Evolutionary conservation across 2,888 invertebrate species (phyloP), one percentile per base, ranked within the genome.

Genomic region (Rotaria socialis): DNA sequence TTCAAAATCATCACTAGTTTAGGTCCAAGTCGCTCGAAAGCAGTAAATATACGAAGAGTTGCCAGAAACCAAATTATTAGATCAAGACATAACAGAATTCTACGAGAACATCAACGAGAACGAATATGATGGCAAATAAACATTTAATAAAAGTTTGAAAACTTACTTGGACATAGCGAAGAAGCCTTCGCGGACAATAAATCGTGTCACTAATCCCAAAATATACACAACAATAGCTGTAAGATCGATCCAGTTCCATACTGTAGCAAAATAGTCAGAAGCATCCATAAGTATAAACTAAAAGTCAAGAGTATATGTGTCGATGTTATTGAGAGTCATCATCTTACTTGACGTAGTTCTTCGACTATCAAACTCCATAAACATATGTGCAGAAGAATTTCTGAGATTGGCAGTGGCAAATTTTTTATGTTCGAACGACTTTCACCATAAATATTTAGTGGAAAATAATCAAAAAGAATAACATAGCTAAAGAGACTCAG

Each of bases 11-110:
- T 80, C 22, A 80, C 41, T n/a, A 80, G 35, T n/a, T 80, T 80
- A 8, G 80, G 80, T 11, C 80, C 80, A 1, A 80, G n/a, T 47
- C n/a, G 24, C 47, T 80, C 80, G 2, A 47, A 80, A 24, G 80
- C 80, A 19, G 80, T 19, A n/a, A 80, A 80, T 80, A 80, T 4
- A 80, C 47, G 80, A 43, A 80, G 47, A 47, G 80, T 80, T n/a
- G 16, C 47, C 10, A 80, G 47, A 80, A 80, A 80, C 80, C 80
- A 80, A 10, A 80, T 16, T n/a, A 80, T 80, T 24, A 80, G 19
- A 47, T 80, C 80, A 22, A 80, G 14, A 43, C 80, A 80, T 47
- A 80, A 5, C 19, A 47, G 47, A 0, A 80, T 80, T 80, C 80
- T 80, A 2, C n/a, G n/a, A 60, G 5, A 47, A 1, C 10, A 43